Base-by-base conservation (phyloP, 2,797 vertebrate genomes). In the Protosalanx chinensis region DNA sequence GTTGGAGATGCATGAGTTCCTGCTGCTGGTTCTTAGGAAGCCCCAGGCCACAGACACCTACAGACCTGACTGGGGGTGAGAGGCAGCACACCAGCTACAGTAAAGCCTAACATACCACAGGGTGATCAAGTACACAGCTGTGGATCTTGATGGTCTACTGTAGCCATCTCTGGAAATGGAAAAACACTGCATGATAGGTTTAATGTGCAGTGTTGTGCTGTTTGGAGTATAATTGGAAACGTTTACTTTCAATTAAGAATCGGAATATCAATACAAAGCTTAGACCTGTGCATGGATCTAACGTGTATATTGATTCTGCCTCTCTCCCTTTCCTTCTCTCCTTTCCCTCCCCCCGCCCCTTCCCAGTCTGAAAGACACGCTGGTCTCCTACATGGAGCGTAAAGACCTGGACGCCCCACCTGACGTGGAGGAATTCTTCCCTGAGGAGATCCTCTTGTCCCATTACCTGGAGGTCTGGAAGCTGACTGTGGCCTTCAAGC, bases 1-100 rank as follows among this genome's bases (percentile, higher is more conserved):
- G 57, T 84, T 96, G 82, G 95, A 98, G 86, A 93, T 98, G 79
- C 96, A 98, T 0, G 95, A 98, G 82, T 93, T 98, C 89, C 93
- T 99, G 6, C 4, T 92, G 73, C 78, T 98, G 70, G 92, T 83
- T 59, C 89, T 98, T 18, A 95, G 91, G 82, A 84, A 32, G 16
- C 72, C 86, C n/a, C 74, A 67, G 0, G 79, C 90, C 4, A 67
- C 70, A 0, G 91, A 88, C 5, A 86, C 83, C 33, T 96, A 80
- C 88, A 92, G 6, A 8, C 91, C 94, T 7, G 1, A 1, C 0
- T 99, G 97, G 97, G 83, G 93, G 97, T 98, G 90, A 90, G 85
- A 46, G 41, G 41, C 41, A 12, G 0, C 41, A 46, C 12, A 46
- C 41, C 41, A 13, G 41, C 41, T 46, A 46, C 12, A 46, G 12